A percentile compares a stretch with the other conserved stretches of the same genome.
Conservation (phyloP, 2,797 vertebrate species). For the Okamejei kenojei region DNA sequence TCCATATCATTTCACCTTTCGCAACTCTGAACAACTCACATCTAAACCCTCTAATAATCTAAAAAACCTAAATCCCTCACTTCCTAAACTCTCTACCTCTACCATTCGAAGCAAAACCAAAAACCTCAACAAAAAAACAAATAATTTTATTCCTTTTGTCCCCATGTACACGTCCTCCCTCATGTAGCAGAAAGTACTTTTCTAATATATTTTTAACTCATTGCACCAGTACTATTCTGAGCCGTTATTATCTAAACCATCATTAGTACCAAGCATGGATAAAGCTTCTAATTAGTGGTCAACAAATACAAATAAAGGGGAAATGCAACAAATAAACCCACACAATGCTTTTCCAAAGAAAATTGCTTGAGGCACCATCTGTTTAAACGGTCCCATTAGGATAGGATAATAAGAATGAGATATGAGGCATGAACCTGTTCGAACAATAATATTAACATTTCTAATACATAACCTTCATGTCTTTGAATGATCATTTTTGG, state of each 20-base stretch:
- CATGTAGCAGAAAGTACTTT: not conserved
- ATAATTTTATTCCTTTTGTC: not conserved
- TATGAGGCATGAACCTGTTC: not conserved
- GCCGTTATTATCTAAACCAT: not conserved
- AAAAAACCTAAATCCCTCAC: no score
- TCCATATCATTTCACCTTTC: no score
- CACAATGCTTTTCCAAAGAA: not conserved
- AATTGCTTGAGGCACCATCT: not conserved
- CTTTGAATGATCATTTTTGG: not conserved
- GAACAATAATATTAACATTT: not conserved
- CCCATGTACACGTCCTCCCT: not conserved
- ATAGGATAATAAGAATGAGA: not conserved
- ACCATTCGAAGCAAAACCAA: no score
- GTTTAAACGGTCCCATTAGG: not conserved
- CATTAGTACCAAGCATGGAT: not conserved
- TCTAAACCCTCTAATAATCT: no score
- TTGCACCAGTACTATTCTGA: not conserved
- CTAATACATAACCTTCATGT: not conserved
- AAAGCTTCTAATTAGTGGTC: not conserved
- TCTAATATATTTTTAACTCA: not conserved
- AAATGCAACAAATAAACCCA: not conserved
- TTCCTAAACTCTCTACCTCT: no score
- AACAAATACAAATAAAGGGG: not conserved
- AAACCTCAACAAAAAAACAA: not conserved
- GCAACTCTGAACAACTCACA: no score